Conservation (phyloP, 2,888 invertebrate species). For the Mystacides longicornis region DNA sequence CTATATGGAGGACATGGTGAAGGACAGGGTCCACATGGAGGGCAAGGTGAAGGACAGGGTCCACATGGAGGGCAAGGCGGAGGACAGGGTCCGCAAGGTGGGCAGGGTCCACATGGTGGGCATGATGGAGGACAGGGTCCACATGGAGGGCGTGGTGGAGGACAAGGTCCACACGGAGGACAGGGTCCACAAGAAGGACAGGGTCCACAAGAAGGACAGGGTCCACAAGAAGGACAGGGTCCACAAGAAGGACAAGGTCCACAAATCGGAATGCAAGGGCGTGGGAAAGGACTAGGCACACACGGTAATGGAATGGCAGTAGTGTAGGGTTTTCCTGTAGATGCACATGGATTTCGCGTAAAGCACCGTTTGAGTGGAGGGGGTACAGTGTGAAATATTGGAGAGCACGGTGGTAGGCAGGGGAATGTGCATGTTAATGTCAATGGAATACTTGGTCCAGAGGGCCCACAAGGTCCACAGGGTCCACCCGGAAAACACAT, state of each 20-base stretch:
- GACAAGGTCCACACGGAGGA: neutral
- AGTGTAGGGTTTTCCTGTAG: neutral
- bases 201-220: neutral
- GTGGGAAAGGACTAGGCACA: neutral
- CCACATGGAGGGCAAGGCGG: neutral
- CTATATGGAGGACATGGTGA: constrained; percentile 3
- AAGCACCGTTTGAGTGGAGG: neutral
- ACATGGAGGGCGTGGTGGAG: neutral
- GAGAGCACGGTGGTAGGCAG: neutral
- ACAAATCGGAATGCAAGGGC: neutral
- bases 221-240: no score
- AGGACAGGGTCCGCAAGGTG: neutral
- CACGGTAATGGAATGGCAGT: neutral
- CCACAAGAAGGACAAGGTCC: neutral
- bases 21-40: neutral
- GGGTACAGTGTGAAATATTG: neutral
- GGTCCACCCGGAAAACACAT: neutral
- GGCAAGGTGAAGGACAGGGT: neutral
- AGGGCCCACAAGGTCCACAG: neutral
- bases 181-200: neutral
- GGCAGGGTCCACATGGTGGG: no score
- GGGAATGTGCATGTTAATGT: neutral
- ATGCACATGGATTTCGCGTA: neutral
- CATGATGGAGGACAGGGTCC: neutral
- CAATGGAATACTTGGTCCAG: neutral